phyloP scores from a whole-genome alignment of 2,113 vertebrate genomes.

The Carettochelys insculpta region DNA sequence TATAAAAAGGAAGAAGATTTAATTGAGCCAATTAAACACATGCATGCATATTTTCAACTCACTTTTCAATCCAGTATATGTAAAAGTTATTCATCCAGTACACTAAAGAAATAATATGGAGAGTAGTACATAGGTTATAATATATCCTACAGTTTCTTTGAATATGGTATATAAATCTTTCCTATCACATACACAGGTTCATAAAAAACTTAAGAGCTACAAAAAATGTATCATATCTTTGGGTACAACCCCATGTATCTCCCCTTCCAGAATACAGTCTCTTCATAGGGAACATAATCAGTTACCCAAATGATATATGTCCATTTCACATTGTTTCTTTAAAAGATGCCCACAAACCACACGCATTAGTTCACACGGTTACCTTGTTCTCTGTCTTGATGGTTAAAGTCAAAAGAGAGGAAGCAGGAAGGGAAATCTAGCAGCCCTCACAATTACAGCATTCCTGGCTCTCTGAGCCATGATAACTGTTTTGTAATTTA shows the following conservation, averaged over 20 bases:
- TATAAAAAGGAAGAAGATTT: not conserved
- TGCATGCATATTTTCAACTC: not conserved
- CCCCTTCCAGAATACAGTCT: fast-evolving
- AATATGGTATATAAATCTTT: not conserved
- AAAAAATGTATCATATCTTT: not conserved
- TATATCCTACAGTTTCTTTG: not conserved
- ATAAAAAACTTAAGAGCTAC: not conserved
- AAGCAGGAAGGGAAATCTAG: constrained; percentile 9
- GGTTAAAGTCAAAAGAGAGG: constrained; percentile 44
- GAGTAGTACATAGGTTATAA: not conserved
- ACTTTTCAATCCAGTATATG: not conserved
- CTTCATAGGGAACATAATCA: not conserved
- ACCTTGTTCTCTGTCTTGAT: constrained; percentile 18
- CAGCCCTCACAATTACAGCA: constrained; percentile 40
- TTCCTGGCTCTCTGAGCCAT: constrained; percentile 27
- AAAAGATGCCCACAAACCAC: not conserved
- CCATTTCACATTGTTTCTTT: not conserved
- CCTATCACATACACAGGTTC: not conserved
- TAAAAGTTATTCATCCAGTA: not conserved
- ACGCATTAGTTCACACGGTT: not conserved
- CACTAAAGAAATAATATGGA: not conserved
- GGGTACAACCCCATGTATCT: too few relatives aligned
- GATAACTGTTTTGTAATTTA: constrained; percentile 69
- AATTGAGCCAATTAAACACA: not conserved
- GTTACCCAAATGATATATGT: not conserved